These are phyloP conservation scores for Clupea harengus DNA, from an alignment of 2,113 vertebrate genomes.

Conservation along the genomic window DNA sequence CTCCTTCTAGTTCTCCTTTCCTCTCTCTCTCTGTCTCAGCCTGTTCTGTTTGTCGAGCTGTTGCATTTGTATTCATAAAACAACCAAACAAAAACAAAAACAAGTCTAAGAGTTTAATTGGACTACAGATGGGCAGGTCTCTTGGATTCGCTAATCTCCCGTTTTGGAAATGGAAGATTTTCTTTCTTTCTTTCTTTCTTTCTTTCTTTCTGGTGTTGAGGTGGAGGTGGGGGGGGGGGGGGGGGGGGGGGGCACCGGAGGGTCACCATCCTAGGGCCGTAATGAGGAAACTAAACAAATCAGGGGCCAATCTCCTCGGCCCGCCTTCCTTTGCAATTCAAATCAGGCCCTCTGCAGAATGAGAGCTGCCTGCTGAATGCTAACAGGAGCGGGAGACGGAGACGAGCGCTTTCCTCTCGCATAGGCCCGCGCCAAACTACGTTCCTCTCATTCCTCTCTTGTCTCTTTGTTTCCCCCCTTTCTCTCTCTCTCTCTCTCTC, in stretches of 20 bases:
- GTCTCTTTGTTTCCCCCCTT: neutral
- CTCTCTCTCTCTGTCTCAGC: neutral
- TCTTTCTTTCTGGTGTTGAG: slow-evolving; percentile 1
- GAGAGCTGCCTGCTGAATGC: slow-evolving; percentile 41
- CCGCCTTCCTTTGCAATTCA: slow-evolving; percentile 38
- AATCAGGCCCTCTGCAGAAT: slow-evolving; percentile 43
- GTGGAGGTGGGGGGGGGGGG: neutral
- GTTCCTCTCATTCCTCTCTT: neutral
- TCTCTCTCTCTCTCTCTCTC: neutral
- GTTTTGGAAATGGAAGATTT: neutral
- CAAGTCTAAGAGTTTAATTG: slow-evolving; percentile 24
- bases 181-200: neutral
- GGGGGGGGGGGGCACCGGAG: neutral
- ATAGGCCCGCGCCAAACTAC: neutral
- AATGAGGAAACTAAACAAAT: slow-evolving; percentile 50
- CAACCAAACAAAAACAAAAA: neutral
- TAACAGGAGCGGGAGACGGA: slow-evolving; percentile 18
- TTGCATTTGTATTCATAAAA: slow-evolving; percentile 4
- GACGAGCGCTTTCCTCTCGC: neutral
- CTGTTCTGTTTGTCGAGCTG: neutral
- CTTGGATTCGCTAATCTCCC: neutral
- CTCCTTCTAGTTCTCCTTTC: too few relatives aligned
- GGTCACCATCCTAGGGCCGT: slow-evolving; percentile 41
- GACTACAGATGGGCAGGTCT: slow-evolving; percentile 25
- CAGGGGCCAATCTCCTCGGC: slow-evolving; percentile 46